Evolutionary conservation across 2,113 vertebrate species (phyloP), one percentile per base, ranked within the genome.

Genomic region (Syngnathus scovelli): DNA sequence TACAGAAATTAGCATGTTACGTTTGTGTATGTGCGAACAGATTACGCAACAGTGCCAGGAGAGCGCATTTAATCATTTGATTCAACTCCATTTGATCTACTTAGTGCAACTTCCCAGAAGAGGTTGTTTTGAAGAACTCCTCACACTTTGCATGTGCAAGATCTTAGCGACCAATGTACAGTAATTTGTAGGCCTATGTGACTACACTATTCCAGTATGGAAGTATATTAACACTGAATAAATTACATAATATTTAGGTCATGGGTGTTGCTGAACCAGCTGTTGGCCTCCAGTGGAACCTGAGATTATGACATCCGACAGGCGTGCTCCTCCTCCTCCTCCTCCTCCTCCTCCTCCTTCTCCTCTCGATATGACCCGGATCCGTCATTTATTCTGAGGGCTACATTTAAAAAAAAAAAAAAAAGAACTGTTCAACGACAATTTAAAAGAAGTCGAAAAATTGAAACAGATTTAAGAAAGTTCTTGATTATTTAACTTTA

Each of bases 231-330:
- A 61, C 49, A 44, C 38, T 49, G 59, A 66, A 82, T 73, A 75
- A 74, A 82, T 87, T 64, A 68, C 61, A 65, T 75, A 49, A 85
- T 84, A 87, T 90, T 87, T 71, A 87, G 85, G 87, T 82, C 87
- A 87, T 69, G 2, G 2, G 61, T 75, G 67, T 69, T 68, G 74
- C 75, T 83, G 61, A 72, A 78, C 83, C 80, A 85, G 79, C 80
- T 80, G 82, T 69, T 81, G 77, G 79, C 51, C 83, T 64, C 75
- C 71, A 83, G 78, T 78, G 78, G 79, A 86, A 86, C 73, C 70
- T 82, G 82, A 84, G 85, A 87, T 87, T 88, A 88, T 81, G 51
- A 83, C 60, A 51, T 64, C 2, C 69, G 19, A 18, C 48, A 63
- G 68, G 75, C 70, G 67, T 71, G 67, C 78, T 86, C 84, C 6